Conservation (phyloP, 2,888 invertebrate species). For the Philaethria dido region DNA sequence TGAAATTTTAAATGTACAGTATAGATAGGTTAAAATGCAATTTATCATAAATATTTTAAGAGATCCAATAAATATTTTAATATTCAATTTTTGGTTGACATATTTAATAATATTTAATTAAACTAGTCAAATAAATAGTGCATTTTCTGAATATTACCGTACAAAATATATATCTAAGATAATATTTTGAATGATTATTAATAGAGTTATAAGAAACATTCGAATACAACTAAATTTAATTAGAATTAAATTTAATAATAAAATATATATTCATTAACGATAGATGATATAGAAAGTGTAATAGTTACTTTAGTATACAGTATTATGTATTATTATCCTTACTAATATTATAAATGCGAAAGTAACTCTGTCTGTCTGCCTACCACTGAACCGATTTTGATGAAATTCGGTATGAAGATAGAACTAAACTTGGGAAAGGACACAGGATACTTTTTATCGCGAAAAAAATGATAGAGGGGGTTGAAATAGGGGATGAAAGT, state of each 20-base stretch:
- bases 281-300: not conserved
- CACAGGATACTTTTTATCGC: too few species aligned
- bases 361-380: too few species aligned
- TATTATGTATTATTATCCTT: not conserved
- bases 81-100: not conserved
- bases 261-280: not conserved
- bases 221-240: not conserved
- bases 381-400: too few species aligned
- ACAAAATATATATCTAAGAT: not conserved
- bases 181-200: not conserved
- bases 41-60: constrained; percentile 2
- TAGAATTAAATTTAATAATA: not conserved
- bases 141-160: not conserved
- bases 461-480: too few species aligned
- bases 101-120: not conserved
- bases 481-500: too few species aligned
- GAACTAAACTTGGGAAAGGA: too few species aligned
- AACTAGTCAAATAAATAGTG: not conserved
- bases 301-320: not conserved
- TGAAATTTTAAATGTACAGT: not conserved
- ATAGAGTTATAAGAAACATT: not conserved
- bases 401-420: too few species aligned
- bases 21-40: not conserved
- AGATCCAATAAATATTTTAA: constrained; percentile 1
- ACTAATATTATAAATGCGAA: too few species aligned